These are phyloP conservation scores for Anoplius nigerrimus DNA, from an alignment of 2,888 invertebrate genomes.

Conservation along the genomic window DNA sequence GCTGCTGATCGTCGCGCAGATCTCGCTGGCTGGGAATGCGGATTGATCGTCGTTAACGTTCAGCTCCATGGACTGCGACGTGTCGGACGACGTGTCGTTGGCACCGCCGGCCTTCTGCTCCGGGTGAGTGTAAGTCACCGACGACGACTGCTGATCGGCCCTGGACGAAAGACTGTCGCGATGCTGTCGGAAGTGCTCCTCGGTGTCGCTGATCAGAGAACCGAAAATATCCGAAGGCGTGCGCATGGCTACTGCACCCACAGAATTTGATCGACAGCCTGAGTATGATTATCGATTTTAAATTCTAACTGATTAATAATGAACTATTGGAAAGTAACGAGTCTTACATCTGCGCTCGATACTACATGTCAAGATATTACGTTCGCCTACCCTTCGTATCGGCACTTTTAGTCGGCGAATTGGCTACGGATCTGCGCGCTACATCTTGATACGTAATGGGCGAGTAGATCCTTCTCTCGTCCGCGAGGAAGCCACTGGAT, in stretches of 20 bases:
- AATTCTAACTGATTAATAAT: background rate
- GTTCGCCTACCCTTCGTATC: slow-evolving; percentile 67
- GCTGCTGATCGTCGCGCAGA: slow-evolving; percentile 17
- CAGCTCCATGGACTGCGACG: slow-evolving; percentile 28
- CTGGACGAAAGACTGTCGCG: slow-evolving; percentile 75
- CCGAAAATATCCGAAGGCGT: slow-evolving; percentile 77
- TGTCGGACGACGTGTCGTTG: slow-evolving; percentile 51
- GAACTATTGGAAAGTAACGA: background rate
- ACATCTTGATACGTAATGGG: slow-evolving; percentile 91
- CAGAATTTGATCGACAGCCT: slow-evolving; percentile 85
- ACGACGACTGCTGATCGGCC: slow-evolving; percentile 45
- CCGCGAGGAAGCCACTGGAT: slow-evolving; percentile 71
- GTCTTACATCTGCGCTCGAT: background rate
- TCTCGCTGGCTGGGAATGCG: background rate
- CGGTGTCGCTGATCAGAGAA: slow-evolving; percentile 78
- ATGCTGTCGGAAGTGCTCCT: slow-evolving; percentile 78
- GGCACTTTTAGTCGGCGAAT: slow-evolving; percentile 81
- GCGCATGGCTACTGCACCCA: slow-evolving; percentile 76
- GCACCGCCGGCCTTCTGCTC: slow-evolving; percentile 48
- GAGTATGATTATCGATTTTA: background rate
- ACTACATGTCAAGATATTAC: too few species aligned
- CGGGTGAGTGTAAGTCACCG: slow-evolving; percentile 47
- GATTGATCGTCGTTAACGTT: background rate
- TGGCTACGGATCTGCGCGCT: slow-evolving; percentile 85
- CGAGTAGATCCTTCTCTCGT: slow-evolving; percentile 85